phyloP scores from a whole-genome alignment of 2,888 invertebrate species.

The Vesta saturnalis region DNA sequence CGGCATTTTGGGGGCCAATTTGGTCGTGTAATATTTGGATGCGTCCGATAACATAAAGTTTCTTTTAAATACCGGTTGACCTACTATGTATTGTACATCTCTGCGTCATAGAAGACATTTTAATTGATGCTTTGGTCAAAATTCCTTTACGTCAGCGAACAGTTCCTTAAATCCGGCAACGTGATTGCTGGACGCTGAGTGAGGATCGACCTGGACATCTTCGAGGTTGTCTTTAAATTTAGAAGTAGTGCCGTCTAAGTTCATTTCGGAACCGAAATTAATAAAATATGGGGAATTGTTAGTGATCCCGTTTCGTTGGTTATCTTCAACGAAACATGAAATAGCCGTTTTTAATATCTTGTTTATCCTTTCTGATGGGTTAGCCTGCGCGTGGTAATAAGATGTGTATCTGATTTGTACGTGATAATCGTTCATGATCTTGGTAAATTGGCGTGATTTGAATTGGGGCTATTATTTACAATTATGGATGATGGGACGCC shows the following conservation, averaged over 20 bases:
- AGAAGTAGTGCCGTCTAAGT: background rate
- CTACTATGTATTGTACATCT: background rate
- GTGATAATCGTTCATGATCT: background rate
- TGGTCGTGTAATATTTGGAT: too few species aligned
- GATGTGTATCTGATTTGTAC: background rate
- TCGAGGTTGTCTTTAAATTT: conserved; percentile 1
- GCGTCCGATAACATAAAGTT: too few species aligned
- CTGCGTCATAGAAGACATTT: background rate
- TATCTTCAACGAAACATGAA: too few species aligned
- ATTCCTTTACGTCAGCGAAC: background rate
- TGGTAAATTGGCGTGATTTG: background rate
- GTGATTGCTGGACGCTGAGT: background rate
- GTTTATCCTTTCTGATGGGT: background rate
- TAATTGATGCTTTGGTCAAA: background rate
- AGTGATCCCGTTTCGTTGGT: background rate
- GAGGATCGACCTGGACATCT: background rate
- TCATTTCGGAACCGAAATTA: background rate
- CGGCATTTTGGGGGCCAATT: too few species aligned
- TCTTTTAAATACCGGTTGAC: too few species aligned
- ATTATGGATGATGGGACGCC: too few species aligned
- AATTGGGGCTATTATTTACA: too few species aligned
- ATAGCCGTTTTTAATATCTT: too few species aligned
- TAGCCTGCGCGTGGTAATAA: background rate
- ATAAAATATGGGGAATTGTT: background rate
- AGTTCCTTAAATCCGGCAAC: background rate